Evolutionary conservation across 2,113 vertebrate genomes (phyloP), one percentile per base, ranked within the genome.

Genomic region (Platycercus adscitus): DNA sequence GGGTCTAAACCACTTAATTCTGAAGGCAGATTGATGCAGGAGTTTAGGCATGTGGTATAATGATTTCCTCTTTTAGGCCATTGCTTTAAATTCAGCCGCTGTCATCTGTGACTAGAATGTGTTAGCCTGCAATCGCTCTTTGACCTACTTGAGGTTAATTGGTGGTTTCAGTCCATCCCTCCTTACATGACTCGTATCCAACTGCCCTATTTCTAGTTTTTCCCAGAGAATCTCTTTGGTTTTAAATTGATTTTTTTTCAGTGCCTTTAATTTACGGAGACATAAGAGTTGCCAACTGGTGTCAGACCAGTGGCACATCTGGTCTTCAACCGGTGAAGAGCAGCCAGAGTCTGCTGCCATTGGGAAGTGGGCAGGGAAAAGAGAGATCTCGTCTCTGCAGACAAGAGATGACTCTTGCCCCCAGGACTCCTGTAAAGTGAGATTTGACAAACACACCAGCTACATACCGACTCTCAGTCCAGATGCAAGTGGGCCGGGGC

Each of bases 71-170:
- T 93, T 94, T 88, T n/a, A 88, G 93, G 39, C 50, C 47, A 19
- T 28, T 68, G 63, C 71, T 95, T 95, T 94, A 96, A 81, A 90
- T 95, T 88, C 93, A 81, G n/a, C 20, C 68, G 23, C 46, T 86
- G 71, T 91, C 60, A 70, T 86, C 63, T 88, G 49, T 66, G 68
- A 50, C 70, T 77, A 13, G 71, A 77, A 83, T 24, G 31, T 73
- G 85, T 44, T 88, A 24, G 24, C 88, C 79, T 86, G 76, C 68
- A 43, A 56, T 55, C 61, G 50, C 46, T 91, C 71, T 93, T 90
- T 91, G 89, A 96, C 88, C 90, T 90, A 29, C 18, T 73, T 91
- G 94, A 94, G 92, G 89, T 96, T 88, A 95, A 91, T 81, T 93
- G 82, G 68, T 93, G 63, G 55, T 95, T 95, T 91, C 79, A 70